Base-by-base conservation (phyloP, 2,113 vertebrate genomes). In the Vanacampus margaritifer region DNA sequence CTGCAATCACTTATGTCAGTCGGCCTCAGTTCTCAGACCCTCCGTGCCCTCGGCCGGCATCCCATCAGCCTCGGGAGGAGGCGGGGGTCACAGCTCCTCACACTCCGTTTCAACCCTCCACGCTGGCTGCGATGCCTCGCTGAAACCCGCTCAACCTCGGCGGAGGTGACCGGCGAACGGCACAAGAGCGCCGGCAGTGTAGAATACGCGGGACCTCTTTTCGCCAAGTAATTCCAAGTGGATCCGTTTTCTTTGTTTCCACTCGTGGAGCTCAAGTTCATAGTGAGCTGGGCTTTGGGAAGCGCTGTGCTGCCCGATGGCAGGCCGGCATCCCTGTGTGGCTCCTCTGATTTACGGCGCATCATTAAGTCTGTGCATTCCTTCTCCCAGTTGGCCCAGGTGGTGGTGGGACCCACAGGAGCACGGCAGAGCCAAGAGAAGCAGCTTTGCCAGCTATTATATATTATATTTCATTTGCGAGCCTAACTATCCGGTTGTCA, bases 351-450 rank as follows among this genome's bases (percentile, higher is more conserved):
- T 92, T 91, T 90, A 92, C 89, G 83, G 86, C 76, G 69, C 76
- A 78, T 91, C 91, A 89, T 91, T 90, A 92, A 89, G 87, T 85
- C 78, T 83, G 81, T 70, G 72, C 89, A 92, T 91, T 91, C 89
- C 87, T 88, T 84, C 71, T 79, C 87, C 84, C 77, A 81, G 73
- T 84, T 82, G 86, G 45, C 84, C 87, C 88, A 89, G 90, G 86
- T 90, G 90, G 87, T 75, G 77, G 85, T 80, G 81, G 84, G 89
- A 89, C 86, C 80, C 79, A 32, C 73, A 81, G 86, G 73, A 83
- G 70, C 78, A 43, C 74, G 61, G 75, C 73, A 71, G 77, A 76
- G 78, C 80, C 77, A 65, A 78, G 64, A 67, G 65, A 69, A 83
- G 76, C n/a, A 50, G 56, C 39, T 21, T 51, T 87, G 83, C 85